Conservation (phyloP, 2,888 invertebrate genomes). For the Rotaria magnacalcarata region DNA sequence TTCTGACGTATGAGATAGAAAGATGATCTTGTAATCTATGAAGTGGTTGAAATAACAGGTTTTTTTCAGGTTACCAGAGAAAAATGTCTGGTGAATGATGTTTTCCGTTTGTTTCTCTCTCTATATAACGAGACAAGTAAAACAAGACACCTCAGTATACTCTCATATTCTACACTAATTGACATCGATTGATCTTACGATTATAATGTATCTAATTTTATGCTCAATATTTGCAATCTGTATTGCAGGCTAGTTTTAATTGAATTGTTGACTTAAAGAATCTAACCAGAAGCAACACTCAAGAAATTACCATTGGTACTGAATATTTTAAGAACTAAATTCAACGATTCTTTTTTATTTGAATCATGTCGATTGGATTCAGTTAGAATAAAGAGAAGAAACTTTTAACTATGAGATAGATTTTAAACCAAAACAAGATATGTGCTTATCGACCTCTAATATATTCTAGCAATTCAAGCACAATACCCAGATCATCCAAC, state of each 20-base stretch:
- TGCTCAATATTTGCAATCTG: background rate
- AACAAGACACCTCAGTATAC: background rate
- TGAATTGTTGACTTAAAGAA: background rate
- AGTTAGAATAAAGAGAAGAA: background rate
- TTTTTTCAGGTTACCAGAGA: background rate
- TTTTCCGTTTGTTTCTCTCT: background rate
- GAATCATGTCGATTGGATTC: background rate
- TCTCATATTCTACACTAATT: background rate
- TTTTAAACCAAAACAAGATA: background rate
- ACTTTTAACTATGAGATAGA: too few relatives aligned
- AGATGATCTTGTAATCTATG: background rate
- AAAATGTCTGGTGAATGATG: background rate
- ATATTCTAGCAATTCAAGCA: background rate
- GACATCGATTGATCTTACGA: too few relatives aligned
- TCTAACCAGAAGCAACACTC: background rate
- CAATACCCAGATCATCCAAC: background rate
- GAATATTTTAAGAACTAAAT: background rate
- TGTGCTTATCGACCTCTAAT: background rate
- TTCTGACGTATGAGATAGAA: background rate
- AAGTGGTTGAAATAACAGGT: background rate
- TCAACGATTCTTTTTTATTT: background rate
- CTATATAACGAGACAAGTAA: background rate
- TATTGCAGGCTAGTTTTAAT: background rate
- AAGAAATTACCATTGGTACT: background rate
- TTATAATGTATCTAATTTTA: background rate